Evolutionary conservation across 2,113 vertebrate genomes (phyloP), one percentile per base, ranked within the genome.

Genomic region (Nesoenas mayeri): DNA sequence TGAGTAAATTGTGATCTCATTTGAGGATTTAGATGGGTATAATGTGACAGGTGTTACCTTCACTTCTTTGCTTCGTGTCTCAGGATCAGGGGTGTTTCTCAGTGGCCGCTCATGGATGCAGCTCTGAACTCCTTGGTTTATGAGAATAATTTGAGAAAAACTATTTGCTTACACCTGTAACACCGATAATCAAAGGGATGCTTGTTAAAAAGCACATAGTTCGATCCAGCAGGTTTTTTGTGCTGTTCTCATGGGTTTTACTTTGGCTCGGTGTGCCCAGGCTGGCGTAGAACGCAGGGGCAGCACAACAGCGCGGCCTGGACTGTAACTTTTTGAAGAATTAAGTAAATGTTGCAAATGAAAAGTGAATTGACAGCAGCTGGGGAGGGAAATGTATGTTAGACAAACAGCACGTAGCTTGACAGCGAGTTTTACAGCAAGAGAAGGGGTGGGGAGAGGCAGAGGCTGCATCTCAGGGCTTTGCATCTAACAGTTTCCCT

Each of bases 401-500:
- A 7, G 7, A 12, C 17, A 2, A 14, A 17, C 2, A 11, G 19
- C 48, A 15, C 3, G 3, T 28, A 6, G 32, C 42, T 15, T 7
- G 4, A 10, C 24, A 66, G 65, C 0, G 9, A 65, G 1, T 4
- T 1, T 67, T 51, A 6, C 24, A 40, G 36, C 13, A 1, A 26
- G 62, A 54, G 74, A 15, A 18, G 2, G 44, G 47, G 7, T 22
- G 56, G n/a, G 58, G 38, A 87, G 66, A 14, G 28, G 71, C 65
- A 44, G 40, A 51, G 61, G 60, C 22, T 10, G 64, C 42, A 5
- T 38, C 72, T n/a, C 31, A 72, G 83, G 92, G 40, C 31, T 82
- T 66, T 89, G 93, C 98, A 98, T 98, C 97, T 98, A 98, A 98
- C 98, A 98, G 98, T 98, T 98, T 98, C 98, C 98, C 97, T 97